Conservation (phyloP, 2,797 vertebrate genomes). For the Sebastes kiyomatsui region DNA sequence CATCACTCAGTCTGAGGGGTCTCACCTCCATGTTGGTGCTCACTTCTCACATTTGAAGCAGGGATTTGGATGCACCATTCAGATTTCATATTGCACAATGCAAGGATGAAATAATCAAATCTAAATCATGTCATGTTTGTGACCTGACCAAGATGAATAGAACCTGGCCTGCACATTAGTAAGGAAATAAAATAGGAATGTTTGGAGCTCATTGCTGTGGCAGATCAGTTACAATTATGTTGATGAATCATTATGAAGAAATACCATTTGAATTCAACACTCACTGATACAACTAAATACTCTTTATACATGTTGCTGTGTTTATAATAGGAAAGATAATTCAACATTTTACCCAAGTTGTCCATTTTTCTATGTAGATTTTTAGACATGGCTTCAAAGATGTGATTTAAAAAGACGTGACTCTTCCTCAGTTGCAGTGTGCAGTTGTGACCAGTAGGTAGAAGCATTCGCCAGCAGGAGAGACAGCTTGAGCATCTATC, state of each 20-base stretch:
- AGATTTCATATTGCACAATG: background rate
- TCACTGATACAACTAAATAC: background rate
- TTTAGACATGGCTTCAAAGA: background rate
- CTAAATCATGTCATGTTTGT: background rate
- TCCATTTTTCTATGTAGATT: background rate
- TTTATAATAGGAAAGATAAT: background rate
- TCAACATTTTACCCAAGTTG: background rate
- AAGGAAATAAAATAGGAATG: background rate
- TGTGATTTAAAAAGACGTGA: background rate
- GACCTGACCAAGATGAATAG: background rate
- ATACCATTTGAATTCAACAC: background rate
- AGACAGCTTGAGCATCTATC: background rate
- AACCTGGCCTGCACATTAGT: background rate
- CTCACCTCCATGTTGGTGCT: background rate
- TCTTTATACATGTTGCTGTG: background rate
- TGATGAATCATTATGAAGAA: background rate
- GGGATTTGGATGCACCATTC: background rate
- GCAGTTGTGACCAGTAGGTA: slow-evolving; percentile 45
- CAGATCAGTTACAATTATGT: background rate
- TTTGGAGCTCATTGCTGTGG: background rate
- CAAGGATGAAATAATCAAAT: background rate
- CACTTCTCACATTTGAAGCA: background rate
- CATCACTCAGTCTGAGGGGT: background rate
- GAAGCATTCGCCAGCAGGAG: slow-evolving; percentile 46
- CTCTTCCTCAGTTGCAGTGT: slow-evolving; percentile 30